Evolutionary conservation across 2,888 invertebrate genomes (phyloP).

Genomic region (Apotomis betuletana): DNA sequence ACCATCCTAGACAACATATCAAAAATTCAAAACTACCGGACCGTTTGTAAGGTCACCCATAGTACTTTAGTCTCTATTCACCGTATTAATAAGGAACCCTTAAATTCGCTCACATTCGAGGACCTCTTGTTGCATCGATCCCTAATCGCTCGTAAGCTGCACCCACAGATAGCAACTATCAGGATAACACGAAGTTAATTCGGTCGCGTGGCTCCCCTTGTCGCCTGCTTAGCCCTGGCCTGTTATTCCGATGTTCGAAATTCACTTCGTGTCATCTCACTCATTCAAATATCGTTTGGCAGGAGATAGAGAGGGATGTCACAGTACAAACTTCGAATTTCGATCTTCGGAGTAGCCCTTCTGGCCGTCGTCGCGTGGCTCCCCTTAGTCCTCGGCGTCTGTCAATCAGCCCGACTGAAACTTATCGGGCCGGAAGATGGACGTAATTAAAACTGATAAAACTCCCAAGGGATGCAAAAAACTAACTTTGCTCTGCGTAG

Average conservation of each 20-base stretch:
- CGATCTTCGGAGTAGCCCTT: no score
- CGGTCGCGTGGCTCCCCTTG: constrained; percentile 72
- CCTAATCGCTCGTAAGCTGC: constrained; percentile 42
- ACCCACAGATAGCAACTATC: constrained; percentile 50
- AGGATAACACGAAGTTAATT: constrained; percentile 80
- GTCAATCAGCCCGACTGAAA: constrained; percentile 61
- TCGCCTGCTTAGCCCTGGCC: constrained; percentile 41
- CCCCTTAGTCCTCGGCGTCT: constrained; percentile 11
- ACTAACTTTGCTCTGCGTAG: constrained; percentile 22
- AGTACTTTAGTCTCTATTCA: no score
- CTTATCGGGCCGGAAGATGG: constrained; percentile 54
- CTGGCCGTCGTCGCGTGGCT: constrained; percentile 13
- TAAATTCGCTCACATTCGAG: no score
- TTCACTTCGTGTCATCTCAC: no score
- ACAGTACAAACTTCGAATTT: no score
- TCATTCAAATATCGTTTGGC: no score
- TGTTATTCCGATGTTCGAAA: no score
- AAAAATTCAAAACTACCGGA: no score
- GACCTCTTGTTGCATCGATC: neutral
- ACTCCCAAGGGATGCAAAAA: constrained; percentile 31
- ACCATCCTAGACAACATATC: no score
- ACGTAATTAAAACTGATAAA: constrained; percentile 39
- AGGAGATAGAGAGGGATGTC: no score
- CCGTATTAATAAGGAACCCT: no score
- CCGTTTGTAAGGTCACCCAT: no score